phyloP scores from a whole-genome alignment of 2,888 invertebrate species.

The Invenusta paracnida region DNA sequence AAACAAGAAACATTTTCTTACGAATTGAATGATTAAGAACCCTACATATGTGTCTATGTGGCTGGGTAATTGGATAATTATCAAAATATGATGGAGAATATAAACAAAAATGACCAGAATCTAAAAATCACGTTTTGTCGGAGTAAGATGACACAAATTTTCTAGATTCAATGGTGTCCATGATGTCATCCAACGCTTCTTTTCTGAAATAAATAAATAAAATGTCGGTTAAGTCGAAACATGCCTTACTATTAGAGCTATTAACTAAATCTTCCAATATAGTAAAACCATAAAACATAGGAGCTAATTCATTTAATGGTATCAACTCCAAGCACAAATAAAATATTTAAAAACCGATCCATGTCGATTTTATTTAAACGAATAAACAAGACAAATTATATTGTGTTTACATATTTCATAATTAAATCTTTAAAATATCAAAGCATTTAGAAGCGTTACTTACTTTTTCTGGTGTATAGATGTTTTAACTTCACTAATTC shows the following conservation, averaged over 20 bases:
- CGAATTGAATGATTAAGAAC: no score
- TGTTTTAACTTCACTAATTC: conserved; percentile 37
- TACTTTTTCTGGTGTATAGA: conserved; percentile 12
- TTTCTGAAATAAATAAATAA: not conserved
- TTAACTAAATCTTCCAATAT: no score
- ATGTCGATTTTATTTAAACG: not conserved
- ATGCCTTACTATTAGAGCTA: not conserved
- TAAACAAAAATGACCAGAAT: not conserved
- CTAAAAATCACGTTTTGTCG: not conserved
- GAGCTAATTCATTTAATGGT: no score
- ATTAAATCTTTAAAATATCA: no score
- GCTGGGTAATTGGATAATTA: no score
- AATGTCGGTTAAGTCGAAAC: not conserved
- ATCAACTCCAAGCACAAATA: no score
- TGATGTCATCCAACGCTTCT: conserved; percentile 3
- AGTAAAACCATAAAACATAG: no score
- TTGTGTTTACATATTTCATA: not conserved
- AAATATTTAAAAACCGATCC: no score
- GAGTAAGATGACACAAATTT: not conserved
- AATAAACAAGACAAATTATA: not conserved
- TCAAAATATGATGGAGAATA: not conserved
- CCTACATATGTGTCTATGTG: no score
- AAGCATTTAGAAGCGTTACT: no score
- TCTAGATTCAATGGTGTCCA: conserved; percentile 1
- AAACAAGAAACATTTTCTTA: no score